Base-by-base conservation (phyloP, 2,113 vertebrate species). In the Climacteris rufus region DNA sequence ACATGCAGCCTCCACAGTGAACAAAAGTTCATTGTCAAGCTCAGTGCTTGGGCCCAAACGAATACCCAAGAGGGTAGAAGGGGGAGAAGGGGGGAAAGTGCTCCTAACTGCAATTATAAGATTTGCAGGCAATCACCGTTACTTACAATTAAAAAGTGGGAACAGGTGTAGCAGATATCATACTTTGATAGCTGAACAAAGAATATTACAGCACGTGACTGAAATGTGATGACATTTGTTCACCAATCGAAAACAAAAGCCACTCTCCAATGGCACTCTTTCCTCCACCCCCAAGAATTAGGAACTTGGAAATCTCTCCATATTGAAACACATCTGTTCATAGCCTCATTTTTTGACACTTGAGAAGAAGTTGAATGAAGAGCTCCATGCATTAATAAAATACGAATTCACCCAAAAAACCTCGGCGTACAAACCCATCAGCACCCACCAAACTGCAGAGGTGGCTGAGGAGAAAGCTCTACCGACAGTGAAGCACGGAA, bases 161-260 rank as follows among this genome's bases (percentile, higher is more conserved):
- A 92, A 94, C 90, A 95, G 90, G 94, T 96, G 87, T 93, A 96
- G 94, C 78, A 96, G 97, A 97, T 93, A 97, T 45, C 87, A 96
- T 92, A 97, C 96, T 97, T 97, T 96, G 95, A 97, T 96, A 98
- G 95, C 97, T 89, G 97, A 98, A 98, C 97, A 98, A 98, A 98
- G 97, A 97, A 96, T 98, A 97, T 98, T 97, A 97, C 95, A 96
- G 95, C 97, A 97, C 97, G 96, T 96, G 97, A 98, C 97, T 97
- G 95, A 97, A 97, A 97, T 97, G 97, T 96, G 98, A 98, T 98
- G 98, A 98, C 97, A 98, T 97, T 83, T 96, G 97, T 97, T 97
- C 96, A 96, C 97, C 97, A 97, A 98, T 96, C 92, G 96, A 97
- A 98, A 98, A 98, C 96, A 97, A 97, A 98, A 98, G 96, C 97